Base-by-base conservation (phyloP, 1,140 invertebrate genomes). In the Chlorops oryzae region DNA sequence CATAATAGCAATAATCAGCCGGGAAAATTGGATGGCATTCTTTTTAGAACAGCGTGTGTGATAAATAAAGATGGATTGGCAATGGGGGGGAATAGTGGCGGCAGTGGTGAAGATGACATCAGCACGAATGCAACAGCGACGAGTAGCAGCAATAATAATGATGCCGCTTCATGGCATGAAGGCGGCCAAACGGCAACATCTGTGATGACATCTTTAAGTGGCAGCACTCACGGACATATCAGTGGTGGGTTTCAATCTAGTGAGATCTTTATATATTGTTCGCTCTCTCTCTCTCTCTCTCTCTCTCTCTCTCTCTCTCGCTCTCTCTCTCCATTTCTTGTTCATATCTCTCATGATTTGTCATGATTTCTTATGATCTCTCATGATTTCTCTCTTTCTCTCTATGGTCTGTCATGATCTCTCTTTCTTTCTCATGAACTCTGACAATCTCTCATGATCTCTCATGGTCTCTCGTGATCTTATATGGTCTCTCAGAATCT, bases 11-110 rank as follows among this genome's bases (percentile, higher is more conserved):
- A 69, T 20, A 56, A 59, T 27, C 65, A 69, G 37, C 65, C 65
- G 13, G 66, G 66, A 18, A 70, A 70, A 51, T 44, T 70, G 42
- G 67, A 70, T 45, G 67, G 67, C 32, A 70, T 70, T 25, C 58
- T 70, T 1, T 70, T 67, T 52, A 59, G 65, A 40, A 70, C 65
- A 28, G 67, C 63, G 7, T 70, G 67, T 48, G 59, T 68, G 6
- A 65, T 70, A 13, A 70, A 61, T 44, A 68, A 70, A 45, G 70
- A 70, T 52, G 57, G 21, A 18, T 15, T 27, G 18, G 5, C 44
- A 20, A 15, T 18, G 5, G 35, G 37, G 23, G 12, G 35, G 5
- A 15, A 27, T 50, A 20, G 20, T 24, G 37, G 27, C 23, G 23
- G 28, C 17, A 39, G 22, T 27, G 23, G 27, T 32, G 50, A 52